Conservation (phyloP, 2,113 vertebrate species). For the Coptodon bakossiorum region DNA sequence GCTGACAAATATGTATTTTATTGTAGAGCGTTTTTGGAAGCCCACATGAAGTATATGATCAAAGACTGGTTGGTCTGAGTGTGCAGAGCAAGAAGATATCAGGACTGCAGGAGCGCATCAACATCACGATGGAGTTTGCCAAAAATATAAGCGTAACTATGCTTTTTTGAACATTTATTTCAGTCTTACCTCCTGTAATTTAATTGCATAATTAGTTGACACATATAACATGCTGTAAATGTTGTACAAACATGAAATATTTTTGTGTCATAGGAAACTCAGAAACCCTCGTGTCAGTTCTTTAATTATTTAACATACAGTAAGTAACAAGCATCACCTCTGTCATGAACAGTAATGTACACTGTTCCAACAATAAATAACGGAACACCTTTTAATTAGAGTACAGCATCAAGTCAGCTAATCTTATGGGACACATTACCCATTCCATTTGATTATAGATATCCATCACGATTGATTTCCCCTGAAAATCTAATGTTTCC, state of each 20-base stretch:
- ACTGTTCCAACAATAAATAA: background rate
- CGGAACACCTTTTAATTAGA: background rate
- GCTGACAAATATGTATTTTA: background rate
- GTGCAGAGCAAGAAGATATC: background rate
- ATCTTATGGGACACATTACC: background rate
- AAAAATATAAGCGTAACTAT: background rate
- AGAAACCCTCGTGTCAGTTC: background rate
- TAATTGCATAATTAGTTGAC: too few species aligned
- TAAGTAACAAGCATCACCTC: background rate
- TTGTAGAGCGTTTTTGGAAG: background rate
- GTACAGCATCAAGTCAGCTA: background rate
- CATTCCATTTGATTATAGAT: background rate
- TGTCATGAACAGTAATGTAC: background rate
- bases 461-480: background rate
- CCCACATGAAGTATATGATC: background rate
- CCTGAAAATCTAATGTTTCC: background rate
- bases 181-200: background rate
- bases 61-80: conserved; percentile 16
- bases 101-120: conserved; percentile 15
- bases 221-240: too few species aligned
- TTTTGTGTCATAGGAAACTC: background rate
- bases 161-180: background rate
- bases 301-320: background rate
- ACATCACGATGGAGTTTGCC: conserved; percentile 17
- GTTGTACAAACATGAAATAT: background rate